Evolutionary conservation across 2,797 vertebrate genomes (phyloP), one percentile per base, ranked within the genome.

Genomic region (Cyprinodon diabolis): DNA sequence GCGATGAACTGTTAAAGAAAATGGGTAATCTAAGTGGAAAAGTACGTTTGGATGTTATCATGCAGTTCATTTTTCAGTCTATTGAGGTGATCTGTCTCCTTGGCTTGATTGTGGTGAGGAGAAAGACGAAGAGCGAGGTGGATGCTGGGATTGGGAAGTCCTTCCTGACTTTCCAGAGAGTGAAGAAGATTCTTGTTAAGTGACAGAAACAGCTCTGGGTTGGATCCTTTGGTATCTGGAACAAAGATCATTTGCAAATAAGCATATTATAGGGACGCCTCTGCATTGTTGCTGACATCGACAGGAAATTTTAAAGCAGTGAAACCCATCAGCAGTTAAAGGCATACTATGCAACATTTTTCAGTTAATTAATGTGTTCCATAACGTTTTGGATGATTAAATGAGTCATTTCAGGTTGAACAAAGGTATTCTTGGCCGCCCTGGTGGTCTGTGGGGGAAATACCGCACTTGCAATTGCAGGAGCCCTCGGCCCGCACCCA

Each of bases 91-190:
- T 83, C 75, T 1, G 11, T 66, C 83, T 98, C 98, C 58, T 80
- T 91, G 6, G 4, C 55, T 3, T 87, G 90, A 69, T 94, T 90
- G 75, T 98, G 97, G 37, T 83, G 7, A 0, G 73, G 23, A 1
- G 96, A 97, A 63, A 99, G 96, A 9, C 97, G 96, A 49, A 99
- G 92, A 2, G 95, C 96, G 86, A 99, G 84, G 77, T 97, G 96
- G 76, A 98, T 63, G 8, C 96, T 96, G 78, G 97, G 97, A 85
- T 97, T 97, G 3, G 95, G 92, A 12, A 91, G 81, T 67, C 81
- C 83, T 0, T 86, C 81, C 0, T 72, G 72, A 1, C 58, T 76
- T 51, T 88, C 89, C 21, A 94, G 77, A 83, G 94, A 92, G 45
- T 88, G 94, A 79, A 98, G 91, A 37, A 99, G 94, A 72, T 76